These are phyloP conservation scores for Thaumetopoea pityocampa DNA, from an alignment of 1,140 invertebrate species.

Conservation along the genomic window DNA sequence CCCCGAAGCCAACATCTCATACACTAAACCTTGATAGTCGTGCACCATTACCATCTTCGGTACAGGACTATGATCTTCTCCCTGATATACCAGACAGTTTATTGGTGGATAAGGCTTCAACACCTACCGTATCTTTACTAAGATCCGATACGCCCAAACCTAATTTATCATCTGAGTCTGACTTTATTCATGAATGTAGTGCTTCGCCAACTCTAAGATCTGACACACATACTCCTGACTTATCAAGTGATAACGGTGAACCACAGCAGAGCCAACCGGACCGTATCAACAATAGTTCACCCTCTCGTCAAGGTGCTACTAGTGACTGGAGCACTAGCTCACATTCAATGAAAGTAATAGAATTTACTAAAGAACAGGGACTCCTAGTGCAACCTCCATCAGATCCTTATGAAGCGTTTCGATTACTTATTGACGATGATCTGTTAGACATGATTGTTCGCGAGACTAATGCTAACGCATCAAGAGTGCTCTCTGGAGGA, in stretches of 20 bases:
- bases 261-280: slow-evolving; percentile 9
- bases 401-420: slow-evolving; percentile 25
- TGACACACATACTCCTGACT: slow-evolving; percentile 15
- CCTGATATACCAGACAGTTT: slow-evolving; percentile 13
- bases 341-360: slow-evolving; percentile 21
- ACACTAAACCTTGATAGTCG: slow-evolving; percentile 8
- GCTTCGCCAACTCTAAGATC: slow-evolving; percentile 8
- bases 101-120: slow-evolving; percentile 8
- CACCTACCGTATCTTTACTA: slow-evolving; percentile 15
- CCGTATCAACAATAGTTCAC: slow-evolving; percentile 15
- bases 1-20: background rate
- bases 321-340: slow-evolving; percentile 20
- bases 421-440: slow-evolving; percentile 23
- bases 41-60: slow-evolving; percentile 10
- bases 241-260: slow-evolving; percentile 3
- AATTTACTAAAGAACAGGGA: slow-evolving; percentile 20
- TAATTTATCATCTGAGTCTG: slow-evolving; percentile 10
- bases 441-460: slow-evolving; percentile 24
- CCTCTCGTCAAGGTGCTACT: slow-evolving; percentile 17
- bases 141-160: slow-evolving; percentile 11
- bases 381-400: slow-evolving; percentile 22
- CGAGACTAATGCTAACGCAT: slow-evolving; percentile 25
- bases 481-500: slow-evolving; percentile 14
- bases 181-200: slow-evolving; percentile 10
- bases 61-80: slow-evolving; percentile 11